Percentiles rank a stretch among this genome's conserved stretches.
Conservation (phyloP, 1,140 invertebrate genomes). For the Diuraphis noxia region DNA sequence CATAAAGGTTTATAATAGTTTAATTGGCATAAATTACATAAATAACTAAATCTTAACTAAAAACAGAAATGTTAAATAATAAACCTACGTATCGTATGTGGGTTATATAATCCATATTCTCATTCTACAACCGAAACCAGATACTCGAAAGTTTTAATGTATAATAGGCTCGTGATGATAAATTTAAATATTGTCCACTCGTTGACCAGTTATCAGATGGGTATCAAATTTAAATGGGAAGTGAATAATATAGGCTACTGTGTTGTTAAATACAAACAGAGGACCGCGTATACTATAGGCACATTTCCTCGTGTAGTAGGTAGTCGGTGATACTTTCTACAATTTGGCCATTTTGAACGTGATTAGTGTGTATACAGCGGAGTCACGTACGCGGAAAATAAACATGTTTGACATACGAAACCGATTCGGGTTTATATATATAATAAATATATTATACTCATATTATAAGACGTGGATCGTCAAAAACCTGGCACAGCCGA, state of each 20-base stretch:
- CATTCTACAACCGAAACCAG: background rate
- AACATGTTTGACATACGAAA: background rate
- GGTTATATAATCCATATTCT: background rate
- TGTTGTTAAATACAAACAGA: background rate
- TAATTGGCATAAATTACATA: no score
- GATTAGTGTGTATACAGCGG: background rate
- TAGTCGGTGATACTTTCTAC: conserved; percentile 18
- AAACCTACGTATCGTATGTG: no score
- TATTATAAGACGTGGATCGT: background rate
- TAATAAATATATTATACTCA: background rate
- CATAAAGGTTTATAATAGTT: no score
- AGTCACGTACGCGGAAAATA: background rate
- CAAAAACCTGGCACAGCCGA: background rate
- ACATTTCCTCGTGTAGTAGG: background rate
- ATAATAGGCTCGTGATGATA: background rate
- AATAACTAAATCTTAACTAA: no score
- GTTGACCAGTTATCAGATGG: background rate
- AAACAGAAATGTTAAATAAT: background rate
- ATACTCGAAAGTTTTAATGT: background rate
- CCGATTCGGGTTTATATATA: background rate
- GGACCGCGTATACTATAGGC: background rate
- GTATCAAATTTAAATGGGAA: background rate
- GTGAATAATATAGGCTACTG: background rate
- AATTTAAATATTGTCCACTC: background rate
- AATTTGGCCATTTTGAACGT: background rate